A percentile compares a stretch with the other conserved stretches of the same genome.
These are phyloP conservation scores for Coregonus clupeaformis DNA, from an alignment of 2,113 vertebrate species.

Conservation along the genomic window DNA sequence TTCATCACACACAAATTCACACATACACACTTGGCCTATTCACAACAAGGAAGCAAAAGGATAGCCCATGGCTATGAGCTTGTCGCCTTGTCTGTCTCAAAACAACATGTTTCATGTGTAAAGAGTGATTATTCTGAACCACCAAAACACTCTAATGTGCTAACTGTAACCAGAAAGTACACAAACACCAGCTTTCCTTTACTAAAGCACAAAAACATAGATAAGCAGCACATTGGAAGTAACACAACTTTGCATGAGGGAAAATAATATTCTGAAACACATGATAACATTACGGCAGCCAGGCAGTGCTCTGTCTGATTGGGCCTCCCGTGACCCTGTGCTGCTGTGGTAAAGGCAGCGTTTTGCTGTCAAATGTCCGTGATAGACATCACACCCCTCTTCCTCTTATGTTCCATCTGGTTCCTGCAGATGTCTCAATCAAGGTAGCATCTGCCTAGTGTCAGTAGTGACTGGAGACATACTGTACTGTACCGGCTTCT, in stretches of 20 bases:
- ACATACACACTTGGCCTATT: slow-evolving; percentile 27
- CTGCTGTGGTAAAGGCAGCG: slow-evolving; percentile 35
- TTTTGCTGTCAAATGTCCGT: slow-evolving; percentile 52
- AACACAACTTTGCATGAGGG: neutral
- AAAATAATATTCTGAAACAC: neutral
- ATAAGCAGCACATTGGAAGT: neutral
- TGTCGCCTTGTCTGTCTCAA: slow-evolving; percentile 67
- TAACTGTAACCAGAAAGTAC: neutral
- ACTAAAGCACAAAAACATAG: neutral
- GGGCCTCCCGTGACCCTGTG: slow-evolving; percentile 34
- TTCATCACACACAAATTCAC: slow-evolving; percentile 8
- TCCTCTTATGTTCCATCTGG: slow-evolving; percentile 55
- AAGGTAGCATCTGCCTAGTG: slow-evolving; percentile 57
- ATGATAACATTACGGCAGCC: slow-evolving; percentile 2
- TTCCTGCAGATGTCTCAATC: slow-evolving; percentile 62
- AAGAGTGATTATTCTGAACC: slow-evolving; percentile 46
- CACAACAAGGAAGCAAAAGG: slow-evolving; percentile 26
- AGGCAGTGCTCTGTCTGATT: slow-evolving; percentile 16
- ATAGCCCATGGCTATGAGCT: slow-evolving; percentile 58
- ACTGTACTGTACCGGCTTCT: slow-evolving; percentile 44
- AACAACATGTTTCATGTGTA: slow-evolving; percentile 63
- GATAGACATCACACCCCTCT: slow-evolving; percentile 49
- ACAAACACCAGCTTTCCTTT: neutral
- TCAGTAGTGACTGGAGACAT: slow-evolving; percentile 43
- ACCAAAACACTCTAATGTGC: slow-evolving; percentile 43